phyloP scores from a whole-genome alignment of 2,888 invertebrate species.

The Thymelicus lineola region DNA sequence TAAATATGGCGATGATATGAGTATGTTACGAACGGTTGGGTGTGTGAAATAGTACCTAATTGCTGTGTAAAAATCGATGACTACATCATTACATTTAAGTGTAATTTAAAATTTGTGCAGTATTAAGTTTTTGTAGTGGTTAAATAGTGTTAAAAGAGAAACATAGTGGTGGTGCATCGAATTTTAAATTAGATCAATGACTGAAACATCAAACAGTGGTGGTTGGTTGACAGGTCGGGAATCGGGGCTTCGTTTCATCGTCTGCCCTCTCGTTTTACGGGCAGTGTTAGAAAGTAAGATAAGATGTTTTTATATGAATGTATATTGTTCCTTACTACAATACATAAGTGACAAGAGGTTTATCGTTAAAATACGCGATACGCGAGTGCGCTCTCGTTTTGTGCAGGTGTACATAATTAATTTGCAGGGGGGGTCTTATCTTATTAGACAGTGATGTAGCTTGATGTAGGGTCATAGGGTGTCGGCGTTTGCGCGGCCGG shows the following conservation, averaged over 20 bases:
- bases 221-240: slow-evolving; percentile 70
- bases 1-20: slow-evolving; percentile 71
- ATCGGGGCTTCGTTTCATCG: slow-evolving; percentile 64
- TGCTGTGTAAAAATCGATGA: slow-evolving; percentile 19
- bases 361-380: slow-evolving; percentile 46
- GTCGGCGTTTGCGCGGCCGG: slow-evolving; percentile 68
- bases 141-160: slow-evolving; percentile 10
- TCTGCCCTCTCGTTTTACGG: slow-evolving; percentile 63
- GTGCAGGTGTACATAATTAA: slow-evolving; percentile 55
- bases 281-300: slow-evolving; percentile 66
- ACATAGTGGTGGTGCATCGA: slow-evolving; percentile 50
- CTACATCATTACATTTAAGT: not conserved
- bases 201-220: slow-evolving; percentile 51
- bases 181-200: slow-evolving; percentile 74
- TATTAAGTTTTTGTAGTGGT: not conserved
- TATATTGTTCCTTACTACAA: slow-evolving; percentile 47
- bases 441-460: slow-evolving; percentile 65
- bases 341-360: slow-evolving; percentile 11
- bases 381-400: slow-evolving; percentile 37
- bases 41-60: slow-evolving; percentile 17
- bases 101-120: slow-evolving; percentile 17
- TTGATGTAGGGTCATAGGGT: slow-evolving; percentile 58
- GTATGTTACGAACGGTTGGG: slow-evolving; percentile 5
- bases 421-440: slow-evolving; percentile 60
- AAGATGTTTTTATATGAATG: slow-evolving; percentile 55